Conservation (phyloP, 2,888 invertebrate species). For the Leistus spinibarbis region DNA sequence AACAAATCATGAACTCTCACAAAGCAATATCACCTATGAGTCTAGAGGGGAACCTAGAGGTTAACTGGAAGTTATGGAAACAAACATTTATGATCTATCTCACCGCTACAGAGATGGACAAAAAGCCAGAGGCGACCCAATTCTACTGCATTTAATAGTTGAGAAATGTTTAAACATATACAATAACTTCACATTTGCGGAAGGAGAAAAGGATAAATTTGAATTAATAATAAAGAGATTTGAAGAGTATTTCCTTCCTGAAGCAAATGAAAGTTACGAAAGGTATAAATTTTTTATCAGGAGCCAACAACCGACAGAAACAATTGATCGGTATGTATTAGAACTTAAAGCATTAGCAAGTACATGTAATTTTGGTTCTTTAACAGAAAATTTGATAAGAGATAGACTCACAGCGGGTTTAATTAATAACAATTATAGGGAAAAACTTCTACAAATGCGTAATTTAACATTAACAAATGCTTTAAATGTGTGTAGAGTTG, state of each 20-base stretch:
- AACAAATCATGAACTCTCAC: background rate
- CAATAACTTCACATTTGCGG: slow-evolving; percentile 39
- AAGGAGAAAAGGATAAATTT: slow-evolving; percentile 24
- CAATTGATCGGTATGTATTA: slow-evolving; percentile 35
- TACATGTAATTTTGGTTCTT: slow-evolving; percentile 41
- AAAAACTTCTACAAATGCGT: slow-evolving; percentile 29
- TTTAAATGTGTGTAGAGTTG: slow-evolving; percentile 29
- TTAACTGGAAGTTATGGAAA: slow-evolving; percentile 42
- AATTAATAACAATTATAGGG: slow-evolving; percentile 23
- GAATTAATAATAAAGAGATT: slow-evolving; percentile 31
- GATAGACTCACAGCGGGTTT: slow-evolving; percentile 42
- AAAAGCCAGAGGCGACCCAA: slow-evolving; percentile 23
- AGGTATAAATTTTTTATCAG: slow-evolving; percentile 37
- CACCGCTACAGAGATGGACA: slow-evolving; percentile 27
- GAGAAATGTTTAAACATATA: slow-evolving; percentile 40
- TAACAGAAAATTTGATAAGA: slow-evolving; percentile 40
- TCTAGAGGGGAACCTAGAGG: slow-evolving; percentile 39
- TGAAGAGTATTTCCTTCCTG: slow-evolving; percentile 41
- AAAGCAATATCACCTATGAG: slow-evolving; percentile 15
- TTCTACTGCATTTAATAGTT: slow-evolving; percentile 40
- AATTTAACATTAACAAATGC: slow-evolving; percentile 28
- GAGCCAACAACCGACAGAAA: slow-evolving; percentile 19
- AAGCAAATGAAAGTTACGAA: slow-evolving; percentile 40
- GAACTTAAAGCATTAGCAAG: slow-evolving; percentile 35
- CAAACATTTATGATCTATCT: slow-evolving; percentile 32